phyloP scores from a whole-genome alignment of 2,113 vertebrate genomes.

The Megaptera novaeangliae region DNA sequence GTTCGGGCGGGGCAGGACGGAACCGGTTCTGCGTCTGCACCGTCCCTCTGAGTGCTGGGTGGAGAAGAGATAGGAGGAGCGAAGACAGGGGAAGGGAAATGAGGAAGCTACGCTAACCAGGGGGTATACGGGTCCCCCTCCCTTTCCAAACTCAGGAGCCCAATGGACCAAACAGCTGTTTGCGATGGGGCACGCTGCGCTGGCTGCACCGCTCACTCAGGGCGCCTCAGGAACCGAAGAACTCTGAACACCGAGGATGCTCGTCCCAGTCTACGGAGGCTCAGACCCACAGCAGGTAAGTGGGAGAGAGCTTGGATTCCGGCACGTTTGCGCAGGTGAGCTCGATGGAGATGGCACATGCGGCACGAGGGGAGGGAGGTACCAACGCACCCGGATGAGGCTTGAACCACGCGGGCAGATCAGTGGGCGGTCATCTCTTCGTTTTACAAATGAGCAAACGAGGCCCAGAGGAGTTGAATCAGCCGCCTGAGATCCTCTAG shows the following conservation, averaged over 20 bases:
- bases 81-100: background rate
- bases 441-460: background rate
- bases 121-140: fast-evolving
- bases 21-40: fast-evolving
- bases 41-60: background rate
- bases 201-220: fast-evolving
- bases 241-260: background rate
- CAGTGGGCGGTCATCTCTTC: background rate
- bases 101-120: background rate
- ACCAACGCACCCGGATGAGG: background rate
- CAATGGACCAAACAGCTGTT: background rate
- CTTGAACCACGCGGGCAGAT: background rate
- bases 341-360: background rate
- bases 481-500: background rate
- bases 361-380: background rate
- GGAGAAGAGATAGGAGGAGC: background rate
- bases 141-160: background rate
- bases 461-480: background rate
- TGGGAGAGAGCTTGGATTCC: background rate
- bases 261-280: background rate
- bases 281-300: background rate
- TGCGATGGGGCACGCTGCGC: background rate
- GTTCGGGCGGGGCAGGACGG: background rate
- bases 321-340: too few relatives aligned
- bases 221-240: background rate